phyloP scores from a whole-genome alignment of 2,797 vertebrate genomes.

The Champsocephalus esox region DNA sequence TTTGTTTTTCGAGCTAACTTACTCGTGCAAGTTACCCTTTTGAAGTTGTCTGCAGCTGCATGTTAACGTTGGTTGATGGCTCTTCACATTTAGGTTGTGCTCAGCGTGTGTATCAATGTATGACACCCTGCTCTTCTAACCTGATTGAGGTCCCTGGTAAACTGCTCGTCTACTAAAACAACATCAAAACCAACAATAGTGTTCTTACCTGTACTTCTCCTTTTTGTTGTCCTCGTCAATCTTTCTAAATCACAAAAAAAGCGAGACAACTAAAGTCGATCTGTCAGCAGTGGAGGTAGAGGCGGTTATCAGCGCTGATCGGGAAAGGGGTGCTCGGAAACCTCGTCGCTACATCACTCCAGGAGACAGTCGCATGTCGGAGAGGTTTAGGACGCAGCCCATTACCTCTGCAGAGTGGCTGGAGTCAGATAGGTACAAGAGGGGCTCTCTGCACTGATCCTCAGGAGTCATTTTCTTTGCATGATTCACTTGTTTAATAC shows the following conservation, averaged over 20 bases:
- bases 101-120: constrained; percentile 33
- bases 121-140: constrained; percentile 24
- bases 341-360: constrained; percentile 95
- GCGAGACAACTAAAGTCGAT: constrained; percentile 82
- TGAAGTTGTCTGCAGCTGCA: constrained; percentile 50
- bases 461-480: background rate
- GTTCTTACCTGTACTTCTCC: constrained; percentile 7
- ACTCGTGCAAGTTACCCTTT: constrained; percentile 7
- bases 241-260: constrained; percentile 72
- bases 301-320: constrained; percentile 80
- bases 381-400: constrained; percentile 98
- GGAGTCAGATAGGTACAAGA: constrained; percentile 93
- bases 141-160: constrained; percentile 15
- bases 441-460: background rate
- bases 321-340: constrained; percentile 88
- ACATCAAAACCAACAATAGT: constrained; percentile 3
- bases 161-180: constrained; percentile 14
- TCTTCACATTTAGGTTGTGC: constrained; percentile 27
- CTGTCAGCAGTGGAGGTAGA: constrained; percentile 68
- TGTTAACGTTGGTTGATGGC: constrained; percentile 39
- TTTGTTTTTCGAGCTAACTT: constrained; percentile 8
- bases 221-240: constrained; percentile 44
- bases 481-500: background rate
- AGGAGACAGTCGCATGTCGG: constrained; percentile 95
- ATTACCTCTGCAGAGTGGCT: constrained; percentile 97